Base-by-base conservation (phyloP, 2,113 vertebrate genomes). In the Seriola aureovittata region DNA sequence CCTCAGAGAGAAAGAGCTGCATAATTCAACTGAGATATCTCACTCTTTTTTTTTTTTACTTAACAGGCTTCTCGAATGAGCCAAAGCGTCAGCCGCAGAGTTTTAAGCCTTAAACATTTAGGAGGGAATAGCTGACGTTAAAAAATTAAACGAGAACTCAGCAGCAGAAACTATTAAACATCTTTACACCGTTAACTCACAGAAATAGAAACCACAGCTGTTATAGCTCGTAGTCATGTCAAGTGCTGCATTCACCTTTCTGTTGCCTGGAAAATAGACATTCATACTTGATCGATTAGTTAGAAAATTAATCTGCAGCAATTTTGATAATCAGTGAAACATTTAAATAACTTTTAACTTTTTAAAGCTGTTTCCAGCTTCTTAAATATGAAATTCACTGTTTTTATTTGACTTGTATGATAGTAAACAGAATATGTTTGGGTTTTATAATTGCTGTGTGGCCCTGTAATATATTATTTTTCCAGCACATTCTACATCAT, bases 11-110 rank as follows among this genome's bases (percentile, higher is more conserved):
- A 81, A 66, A 68, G 60, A 66, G 75, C 77, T 89, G 86, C 84
- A 88, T 91, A 87, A 91, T 92, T 88, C 78, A 91, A 82, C 71
- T 42, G 17, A 4, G 36, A 84, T 71, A 75, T 81, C 63, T 79
- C 80, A 76, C 69, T 82, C 68, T 76, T 64, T 71, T 64, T 66
- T 81, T 75, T 64, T 71, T 64, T 66, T 71, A n/a, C 25, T 75
- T 75, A 78, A 71, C 66, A 21, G 38, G 72, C 72, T 80, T 72
- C 76, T 40, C 40, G 77, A 80, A 58, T 3, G 9, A 76, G 71
- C 67, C 64, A 13, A 10, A 58, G 87, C 76, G 6, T 58, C 52
- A 64, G 70, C 57, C 13, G 52, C 19, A 74, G 66, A 78, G 46
- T 57, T 71, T 76, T 79, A 54, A 36, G 63, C 73, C 59, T 65